Base-by-base conservation (phyloP, 2,888 invertebrate genomes). In the Andrena praecox region DNA sequence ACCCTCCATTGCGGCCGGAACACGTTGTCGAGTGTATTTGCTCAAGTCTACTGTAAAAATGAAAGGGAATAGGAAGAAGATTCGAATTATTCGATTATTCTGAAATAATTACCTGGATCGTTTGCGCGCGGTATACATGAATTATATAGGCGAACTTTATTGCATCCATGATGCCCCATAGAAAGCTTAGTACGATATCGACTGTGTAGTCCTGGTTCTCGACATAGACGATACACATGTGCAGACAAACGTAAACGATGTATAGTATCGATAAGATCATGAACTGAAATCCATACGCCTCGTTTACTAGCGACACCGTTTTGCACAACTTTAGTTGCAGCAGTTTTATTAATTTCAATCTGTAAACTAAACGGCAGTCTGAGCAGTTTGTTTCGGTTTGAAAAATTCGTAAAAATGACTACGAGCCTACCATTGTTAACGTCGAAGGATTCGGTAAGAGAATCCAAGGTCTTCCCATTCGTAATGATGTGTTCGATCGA, bases 281-380 rank as follows among this genome's bases (percentile, higher is more conserved):
- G 10, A 80, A 80, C 27, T 74, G 74, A 29, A 73, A 73, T 52
- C 64, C 74, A 20, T 80, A 84, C 2, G 60, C 60, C n/a, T 73
- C 54, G 48, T 80, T 67, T 52, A 84, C 12, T 0, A 79, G 62
- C 1, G 73, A 62, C 16, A 77, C 24, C 1, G 77, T 20, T 70
- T 52, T 84, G 8, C 63, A 54, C 7, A 84, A 35, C 27, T 74
- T 74, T 2, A 54, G 8, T 48, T 52, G 54, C 1, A 83, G 67
- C 12, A 48, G 5, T 35, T 80, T 80, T 5, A 71, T 42, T 16
- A 84, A 42, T 24, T 59, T 77, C 29, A 67, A 67, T 48, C 84
- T 84, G 31, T 52, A 84, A 80, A 7, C 84, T 84, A 56, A 74
- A 68, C 8, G 16, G 42, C 42, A 42, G 42, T 42, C 42, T 42